Base-by-base conservation (phyloP, 2,888 invertebrate species). In the Sinohyriopsis cumingii region DNA sequence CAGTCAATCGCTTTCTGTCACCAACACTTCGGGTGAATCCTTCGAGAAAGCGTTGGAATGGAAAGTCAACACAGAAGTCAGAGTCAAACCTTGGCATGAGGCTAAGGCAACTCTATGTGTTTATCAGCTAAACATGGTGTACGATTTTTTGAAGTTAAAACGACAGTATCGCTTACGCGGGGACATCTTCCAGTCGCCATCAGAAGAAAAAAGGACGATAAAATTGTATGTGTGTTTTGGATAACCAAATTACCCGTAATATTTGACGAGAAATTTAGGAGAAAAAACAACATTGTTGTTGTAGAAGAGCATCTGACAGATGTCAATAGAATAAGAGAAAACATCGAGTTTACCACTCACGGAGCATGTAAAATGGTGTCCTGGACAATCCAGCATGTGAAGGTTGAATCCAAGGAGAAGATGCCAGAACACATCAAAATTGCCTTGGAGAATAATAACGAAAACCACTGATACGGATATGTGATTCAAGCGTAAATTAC, bases 61-160 rank as follows among this genome's bases (percentile, higher is more conserved):
- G 82, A 68, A 74, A 45, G 80, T 80, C 12, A 72, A 82, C 69
- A 80, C 80, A 0, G 68, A 79, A 60, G 72, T 82, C 6, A 65
- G 67, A 25, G 80, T 82, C 22, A 73, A 71, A 12, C 59, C 54
- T 15, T 69, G 75, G 54, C 74, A 75, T 24, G 70, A 68, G 54
- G 80, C 78, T 1, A 71, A 67, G 28, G 81, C 81, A 4, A 63
- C 61, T 9, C 67, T 82, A 19, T 64, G 71, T 18, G 77, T 82
- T 15, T 77, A 72, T 45, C 78, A 80, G 57, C 54, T 69, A 28
- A 73, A 72, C 9, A 61, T 63, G 9, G 67, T 72, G 54, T 61
- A 71, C 25, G 75, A 78, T 56, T 82, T n/a, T n/a, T 82, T 68
- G 73, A 75, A 24, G 79, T 79, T 3, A 71, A 73, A 68, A 79